These are phyloP conservation scores for Papilio gigon DNA, from an alignment of 2,888 invertebrate genomes.

Conservation along the genomic window DNA sequence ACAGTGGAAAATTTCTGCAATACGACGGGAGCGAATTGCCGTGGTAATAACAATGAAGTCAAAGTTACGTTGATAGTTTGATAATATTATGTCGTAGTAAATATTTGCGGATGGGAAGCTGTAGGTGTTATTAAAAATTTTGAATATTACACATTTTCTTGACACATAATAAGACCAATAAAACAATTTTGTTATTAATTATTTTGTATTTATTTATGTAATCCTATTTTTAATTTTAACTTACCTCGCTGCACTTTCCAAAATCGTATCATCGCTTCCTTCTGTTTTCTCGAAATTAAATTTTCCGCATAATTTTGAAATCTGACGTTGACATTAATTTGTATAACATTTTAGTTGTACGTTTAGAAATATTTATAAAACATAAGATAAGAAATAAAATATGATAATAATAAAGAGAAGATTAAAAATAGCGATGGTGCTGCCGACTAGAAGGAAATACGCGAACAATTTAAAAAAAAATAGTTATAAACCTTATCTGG, in stretches of 20 bases:
- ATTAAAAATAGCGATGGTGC: neutral
- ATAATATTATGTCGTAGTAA: neutral
- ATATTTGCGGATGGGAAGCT: slow-evolving; percentile 17
- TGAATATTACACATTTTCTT: neutral
- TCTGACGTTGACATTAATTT: neutral
- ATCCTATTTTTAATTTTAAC: neutral
- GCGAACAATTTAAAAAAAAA: too few relatives aligned
- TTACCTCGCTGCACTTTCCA: slow-evolving; percentile 1
- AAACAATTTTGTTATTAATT: neutral
- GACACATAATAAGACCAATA: neutral
- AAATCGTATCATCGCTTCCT: neutral
- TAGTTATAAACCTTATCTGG: too few relatives aligned
- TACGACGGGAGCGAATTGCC: slow-evolving; percentile 88
- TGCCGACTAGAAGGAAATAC: neutral
- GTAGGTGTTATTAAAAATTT: slow-evolving; percentile 3
- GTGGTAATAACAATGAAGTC: slow-evolving; percentile 82
- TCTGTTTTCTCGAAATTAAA: neutral
- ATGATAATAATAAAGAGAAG: neutral
- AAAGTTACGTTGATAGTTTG: neutral
- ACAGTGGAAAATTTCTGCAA: slow-evolving; percentile 90
- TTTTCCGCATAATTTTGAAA: slow-evolving; percentile 15
- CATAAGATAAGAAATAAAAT: neutral
- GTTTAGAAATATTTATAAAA: slow-evolving; percentile 5
- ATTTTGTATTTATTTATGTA: neutral
- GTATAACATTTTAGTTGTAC: neutral